A percentile compares a stretch with the other conserved stretches of the same genome.
These are phyloP conservation scores for Amiota mariae DNA, from an alignment of 2,888 invertebrate species.

Conservation along the genomic window DNA sequence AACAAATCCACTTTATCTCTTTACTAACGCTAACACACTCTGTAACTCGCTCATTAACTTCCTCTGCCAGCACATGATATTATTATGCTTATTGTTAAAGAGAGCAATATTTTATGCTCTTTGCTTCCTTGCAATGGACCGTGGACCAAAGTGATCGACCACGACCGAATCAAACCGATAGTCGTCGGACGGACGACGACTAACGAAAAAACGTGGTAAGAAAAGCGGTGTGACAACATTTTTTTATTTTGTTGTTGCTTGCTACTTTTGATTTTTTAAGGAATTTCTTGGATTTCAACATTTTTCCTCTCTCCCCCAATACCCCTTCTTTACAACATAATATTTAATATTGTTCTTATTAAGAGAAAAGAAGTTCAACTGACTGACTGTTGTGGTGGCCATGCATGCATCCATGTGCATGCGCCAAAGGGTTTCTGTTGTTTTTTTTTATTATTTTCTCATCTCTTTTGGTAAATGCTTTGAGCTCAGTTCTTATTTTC, in stretches of 20 bases:
- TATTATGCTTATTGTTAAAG: no score
- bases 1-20: not conserved
- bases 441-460: not conserved
- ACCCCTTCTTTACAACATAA: no score
- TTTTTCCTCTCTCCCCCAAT: no score
- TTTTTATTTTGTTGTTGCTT: conserved; percentile 11
- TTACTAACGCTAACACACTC: not conserved
- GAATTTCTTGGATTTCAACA: conserved; percentile 16
- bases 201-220: not conserved
- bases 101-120: conserved; percentile 1
- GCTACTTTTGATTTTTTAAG: conserved; percentile 15
- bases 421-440: not conserved
- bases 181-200: not conserved
- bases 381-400: no score
- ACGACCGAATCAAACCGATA: not conserved
- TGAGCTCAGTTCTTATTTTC: no score
- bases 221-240: conserved; percentile 34
- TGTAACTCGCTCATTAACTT: not conserved
- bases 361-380: not conserved
- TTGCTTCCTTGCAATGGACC: not conserved
- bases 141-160: not conserved
- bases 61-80: not conserved
- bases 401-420: no score
- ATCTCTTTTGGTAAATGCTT: no score
- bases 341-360: no score